Evolutionary conservation across 2,797 vertebrate species (phyloP).

Genomic region (Urocyon cinereoargenteus): DNA sequence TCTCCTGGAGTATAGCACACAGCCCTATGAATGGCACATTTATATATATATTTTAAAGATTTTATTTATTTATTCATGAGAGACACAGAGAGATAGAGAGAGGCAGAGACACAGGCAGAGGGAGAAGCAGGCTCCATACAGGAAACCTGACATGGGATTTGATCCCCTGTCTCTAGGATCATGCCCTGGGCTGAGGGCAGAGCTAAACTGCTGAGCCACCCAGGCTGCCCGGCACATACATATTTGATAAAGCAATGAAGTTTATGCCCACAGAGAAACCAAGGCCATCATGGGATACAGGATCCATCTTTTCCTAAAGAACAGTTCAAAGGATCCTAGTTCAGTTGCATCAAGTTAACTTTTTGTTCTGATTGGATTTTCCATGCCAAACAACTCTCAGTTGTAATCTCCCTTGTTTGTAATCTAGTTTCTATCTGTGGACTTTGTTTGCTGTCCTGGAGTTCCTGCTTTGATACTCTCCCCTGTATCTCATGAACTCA

Average conservation of each 20-base stretch:
- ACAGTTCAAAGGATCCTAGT: not conserved
- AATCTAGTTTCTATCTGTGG: not conserved
- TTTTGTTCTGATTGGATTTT: slow-evolving; percentile 21
- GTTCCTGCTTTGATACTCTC: not conserved
- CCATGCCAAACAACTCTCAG: not conserved
- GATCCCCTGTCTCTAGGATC: no score
- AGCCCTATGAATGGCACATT: not conserved
- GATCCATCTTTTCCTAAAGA: not conserved
- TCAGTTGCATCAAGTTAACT: not conserved
- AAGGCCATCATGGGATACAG: not conserved
- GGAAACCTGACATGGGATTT: no score
- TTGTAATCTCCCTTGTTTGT: not conserved
- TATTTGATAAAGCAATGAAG: not conserved
- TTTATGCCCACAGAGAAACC: not conserved
- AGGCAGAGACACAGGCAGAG: no score
- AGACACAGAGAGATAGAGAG: no score
- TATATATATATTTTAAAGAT: no score
- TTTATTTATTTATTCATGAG: no score
- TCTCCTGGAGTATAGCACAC: not conserved
- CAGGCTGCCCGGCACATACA: no score
- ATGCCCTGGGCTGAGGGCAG: no score
- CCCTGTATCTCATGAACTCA: not conserved
- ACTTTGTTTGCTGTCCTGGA: not conserved
- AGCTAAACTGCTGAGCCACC: no score
- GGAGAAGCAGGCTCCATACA: no score